These are phyloP conservation scores for Drosophila cracens DNA, from an alignment of 2,888 invertebrate species.

Conservation along the genomic window DNA sequence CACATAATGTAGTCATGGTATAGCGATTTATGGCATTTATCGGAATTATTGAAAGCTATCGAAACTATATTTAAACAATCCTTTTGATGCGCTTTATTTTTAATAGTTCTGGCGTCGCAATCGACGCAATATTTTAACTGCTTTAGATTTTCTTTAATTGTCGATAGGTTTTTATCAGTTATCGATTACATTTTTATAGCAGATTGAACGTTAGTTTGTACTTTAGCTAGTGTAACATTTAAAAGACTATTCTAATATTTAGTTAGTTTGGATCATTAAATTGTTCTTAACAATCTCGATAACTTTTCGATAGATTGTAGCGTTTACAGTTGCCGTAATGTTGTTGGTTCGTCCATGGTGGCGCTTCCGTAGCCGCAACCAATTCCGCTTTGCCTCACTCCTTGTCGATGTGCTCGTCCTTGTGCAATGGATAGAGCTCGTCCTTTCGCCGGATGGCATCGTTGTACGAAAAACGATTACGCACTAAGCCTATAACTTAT, in stretches of 20 bases:
- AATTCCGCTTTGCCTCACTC: constrained; percentile 5
- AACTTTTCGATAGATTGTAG: constrained; percentile 1
- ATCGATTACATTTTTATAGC: background rate
- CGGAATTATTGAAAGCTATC: background rate
- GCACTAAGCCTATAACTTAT: constrained; percentile 81
- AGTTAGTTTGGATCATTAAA: background rate
- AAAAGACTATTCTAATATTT: background rate
- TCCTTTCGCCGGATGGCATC: constrained; percentile 50
- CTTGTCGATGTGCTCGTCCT: background rate
- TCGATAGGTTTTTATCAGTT: background rate
- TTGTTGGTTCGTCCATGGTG: background rate
- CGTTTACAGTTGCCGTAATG: constrained; percentile 8
- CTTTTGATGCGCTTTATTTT: background rate
- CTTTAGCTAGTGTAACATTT: background rate
- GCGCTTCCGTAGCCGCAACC: constrained; percentile 22
- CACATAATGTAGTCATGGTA: background rate
- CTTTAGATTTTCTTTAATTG: background rate
- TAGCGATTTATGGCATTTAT: background rate
- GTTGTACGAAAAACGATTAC: constrained; percentile 80
- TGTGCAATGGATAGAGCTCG: background rate
- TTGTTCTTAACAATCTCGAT: background rate
- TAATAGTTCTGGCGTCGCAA: background rate
- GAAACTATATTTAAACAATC: background rate
- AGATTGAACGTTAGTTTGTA: background rate
- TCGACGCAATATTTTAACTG: background rate